A percentile compares a stretch with the other conserved stretches of the same genome.
Evolutionary conservation across 92 coral and sea anemone species (phyloP).

Genomic region (Epizoanthus scotinus): DNA sequence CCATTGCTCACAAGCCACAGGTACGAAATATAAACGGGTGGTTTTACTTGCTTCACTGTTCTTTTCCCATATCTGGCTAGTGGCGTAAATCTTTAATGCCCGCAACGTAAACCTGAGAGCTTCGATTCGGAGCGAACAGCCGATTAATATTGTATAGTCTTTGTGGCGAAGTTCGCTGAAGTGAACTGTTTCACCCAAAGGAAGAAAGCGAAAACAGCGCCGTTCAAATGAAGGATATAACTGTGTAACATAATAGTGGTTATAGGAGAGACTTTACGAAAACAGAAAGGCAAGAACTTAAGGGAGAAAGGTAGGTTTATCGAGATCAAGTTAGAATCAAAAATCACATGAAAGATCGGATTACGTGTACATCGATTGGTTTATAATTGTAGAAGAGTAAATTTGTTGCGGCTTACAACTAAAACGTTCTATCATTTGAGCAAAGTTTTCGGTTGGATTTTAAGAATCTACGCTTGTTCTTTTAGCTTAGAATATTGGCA

Average conservation of each 20-base stretch:
- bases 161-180: slow-evolving; percentile 34
- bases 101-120: slow-evolving; percentile 20
- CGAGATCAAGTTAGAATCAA: neutral
- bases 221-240: slow-evolving; percentile 39
- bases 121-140: slow-evolving; percentile 23
- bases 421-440: neutral
- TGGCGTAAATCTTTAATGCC: slow-evolving; percentile 32
- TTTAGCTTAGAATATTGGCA: neutral
- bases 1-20: slow-evolving; percentile 39
- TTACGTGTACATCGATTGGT: slow-evolving; percentile 33
- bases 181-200: slow-evolving; percentile 8
- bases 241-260: neutral
- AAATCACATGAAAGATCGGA: neutral
- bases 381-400: neutral
- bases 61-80: slow-evolving; percentile 28
- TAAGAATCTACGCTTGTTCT: neutral
- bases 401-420: neutral
- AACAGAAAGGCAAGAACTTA: neutral
- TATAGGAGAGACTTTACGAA: neutral
- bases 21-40: slow-evolving; percentile 26
- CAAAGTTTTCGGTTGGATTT: slow-evolving; percentile 5
- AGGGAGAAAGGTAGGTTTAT: slow-evolving; percentile 20
- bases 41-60: slow-evolving; percentile 37
- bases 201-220: slow-evolving; percentile 23
- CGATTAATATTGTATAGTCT: slow-evolving; percentile 41